These are phyloP conservation scores for Siniperca chuatsi DNA, from an alignment of 2,113 vertebrate species.

Conservation along the genomic window DNA sequence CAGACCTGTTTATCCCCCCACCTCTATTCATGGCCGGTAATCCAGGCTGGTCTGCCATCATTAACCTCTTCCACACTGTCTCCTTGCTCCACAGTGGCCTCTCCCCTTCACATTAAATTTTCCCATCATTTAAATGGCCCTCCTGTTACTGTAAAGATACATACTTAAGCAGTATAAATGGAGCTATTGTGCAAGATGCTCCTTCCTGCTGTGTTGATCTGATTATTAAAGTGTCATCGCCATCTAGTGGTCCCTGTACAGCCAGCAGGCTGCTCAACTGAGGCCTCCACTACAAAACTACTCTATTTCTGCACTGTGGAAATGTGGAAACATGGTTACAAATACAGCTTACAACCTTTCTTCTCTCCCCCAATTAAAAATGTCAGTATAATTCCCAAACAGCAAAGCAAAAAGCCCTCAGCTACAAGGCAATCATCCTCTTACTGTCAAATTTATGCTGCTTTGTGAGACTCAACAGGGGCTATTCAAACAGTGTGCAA, in stretches of 20 bases:
- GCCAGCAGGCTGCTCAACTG: not conserved
- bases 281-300: not conserved
- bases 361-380: slow-evolving; percentile 4
- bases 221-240: slow-evolving; percentile 41
- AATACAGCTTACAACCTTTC: not conserved
- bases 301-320: not conserved
- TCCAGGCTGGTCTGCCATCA: slow-evolving; percentile 58
- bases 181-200: not conserved
- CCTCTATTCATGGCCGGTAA: slow-evolving; percentile 63
- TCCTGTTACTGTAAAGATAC: slow-evolving; percentile 6
- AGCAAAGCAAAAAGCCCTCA: not conserved
- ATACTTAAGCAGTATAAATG: slow-evolving; percentile 3
- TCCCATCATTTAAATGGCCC: not conserved
- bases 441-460: slow-evolving; percentile 23
- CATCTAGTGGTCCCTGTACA: slow-evolving; percentile 72
- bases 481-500: slow-evolving; percentile 14
- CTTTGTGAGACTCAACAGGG: slow-evolving; percentile 24
- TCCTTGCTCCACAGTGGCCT: not conserved
- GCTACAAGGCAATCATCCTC: slow-evolving; percentile 7
- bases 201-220: not conserved
- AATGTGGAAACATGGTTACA: not conserved
- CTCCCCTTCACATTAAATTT: not conserved
- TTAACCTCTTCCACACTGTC: slow-evolving; percentile 43
- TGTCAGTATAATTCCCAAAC: not conserved
- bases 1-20: slow-evolving; percentile 62